Evolutionary conservation across 2,113 vertebrate species (phyloP).

Genomic region (Thryonomys swinderianus): DNA sequence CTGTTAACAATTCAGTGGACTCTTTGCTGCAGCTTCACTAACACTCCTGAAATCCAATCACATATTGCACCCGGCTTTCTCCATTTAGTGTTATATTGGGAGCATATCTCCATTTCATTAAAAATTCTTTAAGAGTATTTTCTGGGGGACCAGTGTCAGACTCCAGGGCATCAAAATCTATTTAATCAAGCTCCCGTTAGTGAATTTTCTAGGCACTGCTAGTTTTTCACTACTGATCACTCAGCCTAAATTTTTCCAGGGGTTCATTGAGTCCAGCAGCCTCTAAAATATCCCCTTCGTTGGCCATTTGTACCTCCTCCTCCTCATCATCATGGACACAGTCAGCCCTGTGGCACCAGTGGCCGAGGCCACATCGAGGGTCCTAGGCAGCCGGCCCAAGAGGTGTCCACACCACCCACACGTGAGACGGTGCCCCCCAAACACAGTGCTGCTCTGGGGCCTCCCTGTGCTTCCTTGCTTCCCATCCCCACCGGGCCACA

Average conservation of each 20-base stretch:
- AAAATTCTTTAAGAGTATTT: constrained; percentile 1
- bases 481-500: neutral
- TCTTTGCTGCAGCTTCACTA: neutral
- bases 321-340: neutral
- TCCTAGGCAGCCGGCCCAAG: rapidly evolving
- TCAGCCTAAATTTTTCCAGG: neutral
- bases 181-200: neutral
- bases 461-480: neutral
- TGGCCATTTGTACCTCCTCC: neutral
- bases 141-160: neutral
- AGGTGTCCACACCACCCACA: neutral
- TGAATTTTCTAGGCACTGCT: neutral
- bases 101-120: neutral
- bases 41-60: neutral
- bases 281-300: neutral
- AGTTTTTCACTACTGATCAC: constrained; percentile 26
- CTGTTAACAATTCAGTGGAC: neutral
- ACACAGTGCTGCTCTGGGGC: neutral
- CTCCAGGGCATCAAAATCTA: constrained; percentile 6
- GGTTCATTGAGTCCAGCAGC: neutral
- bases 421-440: neutral
- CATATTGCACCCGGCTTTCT: neutral
- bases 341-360: neutral
- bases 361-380: too few species aligned
- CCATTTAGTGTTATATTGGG: neutral